Base-by-base conservation (phyloP, 2,888 invertebrate species). In the Oscheius sp. region DNA sequence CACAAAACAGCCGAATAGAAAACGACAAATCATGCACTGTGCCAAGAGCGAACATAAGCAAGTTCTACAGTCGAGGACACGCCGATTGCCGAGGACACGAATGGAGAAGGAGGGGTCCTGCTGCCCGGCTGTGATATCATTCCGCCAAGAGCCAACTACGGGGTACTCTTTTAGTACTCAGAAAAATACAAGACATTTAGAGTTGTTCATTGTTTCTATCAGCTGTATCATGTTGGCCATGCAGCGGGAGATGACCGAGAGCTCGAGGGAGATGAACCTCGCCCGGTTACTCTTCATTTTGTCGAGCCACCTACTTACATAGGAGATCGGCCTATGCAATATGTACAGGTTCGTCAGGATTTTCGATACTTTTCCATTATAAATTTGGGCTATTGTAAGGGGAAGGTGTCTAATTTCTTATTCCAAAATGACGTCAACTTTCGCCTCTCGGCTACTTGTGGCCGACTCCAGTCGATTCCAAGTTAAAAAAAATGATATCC, bases 21-120 rank as follows among this genome's bases (percentile, higher is more conserved):
- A 77, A 23, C 25, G 80, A 69, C 80, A 80, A 53, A 71, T 80
- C 13, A 73, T 80, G 73, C 80, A 80, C 69, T 80, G 80, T 41
- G 61, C 78, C 12, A 76, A 73, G 49, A 80, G 80, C 72, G 80
- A 80, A 29, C 80, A 80, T 53, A 80, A 78, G 25, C 49, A 78
- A 35, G 75, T 80, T 46, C 25, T 80, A 41, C 80, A 80, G 58
- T 78, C 80, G 3, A 71, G 73, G 25, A 78, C 75, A 76, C 77
- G 78, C 23, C 74, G 73, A 1, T 49, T 80, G 0, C 80, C 80
- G 0, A 72, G 73, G 1, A 46, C 56, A 23, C 49, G 76, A 55
- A 80, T 80, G 80, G n/a, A 41, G 9, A 80, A 80, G 58, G 76
- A 76, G 21, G 77, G 78, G 0, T 35, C 80, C 0, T 78, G 78